Evolutionary conservation across 2,797 vertebrate genomes (phyloP).

Genomic region (Sebastes iracundus): DNA sequence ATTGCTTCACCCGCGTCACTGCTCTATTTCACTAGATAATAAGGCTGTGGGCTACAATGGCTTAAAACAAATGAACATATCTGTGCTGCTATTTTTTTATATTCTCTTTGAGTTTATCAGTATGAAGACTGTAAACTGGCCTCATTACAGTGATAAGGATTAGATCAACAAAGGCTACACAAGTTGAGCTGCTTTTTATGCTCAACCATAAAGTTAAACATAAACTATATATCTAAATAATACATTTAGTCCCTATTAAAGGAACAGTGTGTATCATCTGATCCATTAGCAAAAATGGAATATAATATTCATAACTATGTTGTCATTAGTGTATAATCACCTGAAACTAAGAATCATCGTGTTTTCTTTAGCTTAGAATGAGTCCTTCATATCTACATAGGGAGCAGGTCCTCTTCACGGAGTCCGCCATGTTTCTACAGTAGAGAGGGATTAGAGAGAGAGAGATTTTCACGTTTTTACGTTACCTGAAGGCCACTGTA

Average conservation of each 20-base stretch:
- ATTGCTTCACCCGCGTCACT: constrained; percentile 39
- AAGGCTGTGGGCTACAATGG: constrained; percentile 51
- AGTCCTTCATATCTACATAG: too few relatives aligned
- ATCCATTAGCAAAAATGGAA: too few relatives aligned
- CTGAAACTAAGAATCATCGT: too few relatives aligned
- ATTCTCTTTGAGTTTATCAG: constrained; percentile 12
- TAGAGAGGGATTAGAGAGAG: too few relatives aligned
- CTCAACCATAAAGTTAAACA: background rate
- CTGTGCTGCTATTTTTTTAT: constrained; percentile 32
- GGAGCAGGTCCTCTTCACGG: too few relatives aligned
- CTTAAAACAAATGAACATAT: constrained; percentile 50
- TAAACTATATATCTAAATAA: background rate
- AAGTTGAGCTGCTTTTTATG: background rate
- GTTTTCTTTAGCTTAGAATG: too few relatives aligned
- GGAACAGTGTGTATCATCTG: too few relatives aligned
- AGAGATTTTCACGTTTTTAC: too few relatives aligned
- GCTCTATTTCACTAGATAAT: constrained; percentile 72
- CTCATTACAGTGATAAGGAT: background rate
- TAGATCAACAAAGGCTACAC: background rate
- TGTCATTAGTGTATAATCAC: too few relatives aligned
- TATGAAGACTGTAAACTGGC: constrained; percentile 18
- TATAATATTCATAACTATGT: too few relatives aligned
- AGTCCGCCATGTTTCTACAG: too few relatives aligned
- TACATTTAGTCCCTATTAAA: background rate
- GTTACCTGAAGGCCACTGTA: too few relatives aligned